These are phyloP conservation scores for Emydocephalus ijimae DNA, from an alignment of 2,113 vertebrate species.

Conservation along the genomic window DNA sequence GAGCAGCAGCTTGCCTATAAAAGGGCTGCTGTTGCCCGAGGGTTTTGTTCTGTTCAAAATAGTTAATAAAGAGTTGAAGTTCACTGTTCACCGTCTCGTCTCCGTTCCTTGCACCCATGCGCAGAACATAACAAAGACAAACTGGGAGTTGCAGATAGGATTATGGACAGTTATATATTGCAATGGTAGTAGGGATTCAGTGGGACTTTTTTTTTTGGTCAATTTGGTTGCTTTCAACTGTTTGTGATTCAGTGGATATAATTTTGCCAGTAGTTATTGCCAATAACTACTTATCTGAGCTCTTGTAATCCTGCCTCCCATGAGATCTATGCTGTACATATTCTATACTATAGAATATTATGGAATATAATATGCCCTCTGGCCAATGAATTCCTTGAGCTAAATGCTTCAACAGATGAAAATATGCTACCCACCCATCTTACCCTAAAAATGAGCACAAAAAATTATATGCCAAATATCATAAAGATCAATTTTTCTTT, in stretches of 20 bases:
- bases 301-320: not conserved
- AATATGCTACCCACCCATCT: not conserved
- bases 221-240: not conserved
- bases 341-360: not conserved
- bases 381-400: not conserved
- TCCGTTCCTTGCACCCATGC: too few relatives aligned
- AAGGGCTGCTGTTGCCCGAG: too few relatives aligned
- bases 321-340: not conserved
- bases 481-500: not conserved
- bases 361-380: not conserved
- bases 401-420: not conserved
- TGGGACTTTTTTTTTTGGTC: not conserved
- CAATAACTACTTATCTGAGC: not conserved
- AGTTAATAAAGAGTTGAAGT: too few relatives aligned
- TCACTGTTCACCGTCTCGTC: too few relatives aligned
- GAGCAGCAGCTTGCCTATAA: too few relatives aligned
- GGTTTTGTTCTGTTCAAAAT: too few relatives aligned
- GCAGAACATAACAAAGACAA: not conserved
- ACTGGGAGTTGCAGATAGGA: not conserved
- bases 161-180: not conserved
- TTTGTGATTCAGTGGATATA: not conserved
- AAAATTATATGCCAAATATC: not conserved
- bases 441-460: not conserved
- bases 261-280: not conserved
- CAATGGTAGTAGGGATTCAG: not conserved